Base-by-base conservation (phyloP, 2,888 invertebrate genomes). In the Leucoma salicis region DNA sequence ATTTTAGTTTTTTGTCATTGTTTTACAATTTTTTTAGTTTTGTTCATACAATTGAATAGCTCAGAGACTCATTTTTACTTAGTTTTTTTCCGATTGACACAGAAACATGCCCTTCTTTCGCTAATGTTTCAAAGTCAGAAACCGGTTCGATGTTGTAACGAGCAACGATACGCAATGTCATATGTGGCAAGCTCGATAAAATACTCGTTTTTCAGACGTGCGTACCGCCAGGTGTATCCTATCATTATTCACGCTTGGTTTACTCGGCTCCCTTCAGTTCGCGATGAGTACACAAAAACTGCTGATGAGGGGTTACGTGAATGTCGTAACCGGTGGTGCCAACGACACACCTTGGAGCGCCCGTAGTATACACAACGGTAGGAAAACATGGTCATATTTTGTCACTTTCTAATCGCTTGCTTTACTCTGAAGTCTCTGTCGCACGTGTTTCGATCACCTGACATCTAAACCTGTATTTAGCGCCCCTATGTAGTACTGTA, bases 141-240 rank as follows among this genome's bases (percentile, higher is more conserved):
- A 53, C 54, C 54, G 57, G 54, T 54, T 45, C 25, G 18, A 38
- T 54, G 53, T 48, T 39, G 57, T 39, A 57, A 54, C 52, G n/a
- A 3, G 25, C n/a, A 25, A 25, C 7, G 31, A 42, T 41, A 32
- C 25, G 35, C 47, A 40, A 46, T 29, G 40, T 47, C 45, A 42
- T 41, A 40, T 49, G 53, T 41, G 44, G 49, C 53, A 43, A 48
- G 36, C 24, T 35, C 33, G 14, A 37, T 36, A 36, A 34, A 24
- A 36, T 39, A 40, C 35, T 13, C 36, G 40, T 40, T 36, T n/a
- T 27, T 24, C 32, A 32, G 31, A 28, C 33, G 12, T 29, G 24
- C 34, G 35, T 35, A 41, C 21, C 14, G 35, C 58, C 55, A 57
- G 55, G 49, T 54, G 47, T 48, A 40, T 41, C 34, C 38, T 42